phyloP scores from a whole-genome alignment of 2,797 vertebrate species.

The Philypnodon macrostomus region DNA sequence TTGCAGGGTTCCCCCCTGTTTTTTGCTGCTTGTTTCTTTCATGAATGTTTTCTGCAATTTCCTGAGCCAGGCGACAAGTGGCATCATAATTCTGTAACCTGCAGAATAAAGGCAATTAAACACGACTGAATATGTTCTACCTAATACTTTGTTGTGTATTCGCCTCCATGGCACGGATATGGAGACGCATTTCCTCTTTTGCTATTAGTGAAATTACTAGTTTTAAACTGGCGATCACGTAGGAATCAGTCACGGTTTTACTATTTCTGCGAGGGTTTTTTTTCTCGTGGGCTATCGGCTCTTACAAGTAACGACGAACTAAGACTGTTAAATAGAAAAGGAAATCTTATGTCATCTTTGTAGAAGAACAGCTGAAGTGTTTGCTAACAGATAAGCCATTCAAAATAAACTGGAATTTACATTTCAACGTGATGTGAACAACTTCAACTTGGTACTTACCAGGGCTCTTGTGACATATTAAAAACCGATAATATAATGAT shows the following conservation, averaged over 20 bases:
- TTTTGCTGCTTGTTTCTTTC: constrained; percentile 86
- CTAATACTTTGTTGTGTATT: too few species aligned
- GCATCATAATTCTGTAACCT: constrained; percentile 89
- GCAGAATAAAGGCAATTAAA: constrained; percentile 3
- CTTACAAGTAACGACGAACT: too few species aligned
- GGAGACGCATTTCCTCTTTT: too few species aligned
- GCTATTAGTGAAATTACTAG: too few species aligned
- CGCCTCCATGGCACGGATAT: too few species aligned
- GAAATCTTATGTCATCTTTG: background rate
- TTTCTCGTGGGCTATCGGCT: too few species aligned
- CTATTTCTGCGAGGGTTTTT: too few species aligned
- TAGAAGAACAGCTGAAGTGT: constrained; percentile 18
- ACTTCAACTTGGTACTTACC: constrained; percentile 49
- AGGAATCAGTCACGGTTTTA: too few species aligned
- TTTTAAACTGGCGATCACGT: too few species aligned
- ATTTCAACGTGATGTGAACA: background rate
- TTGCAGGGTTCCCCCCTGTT: constrained; percentile 86
- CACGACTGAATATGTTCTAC: too few species aligned
- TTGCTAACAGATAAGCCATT: constrained; percentile 18
- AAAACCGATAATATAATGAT: background rate
- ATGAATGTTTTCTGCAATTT: constrained; percentile 91
- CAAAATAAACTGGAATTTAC: background rate
- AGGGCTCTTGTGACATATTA: constrained; percentile 72
- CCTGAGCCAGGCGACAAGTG: constrained; percentile 87
- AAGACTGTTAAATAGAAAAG: too few species aligned